Conservation (phyloP, 1,140 invertebrate species). For the Drosophila nikananu region DNA sequence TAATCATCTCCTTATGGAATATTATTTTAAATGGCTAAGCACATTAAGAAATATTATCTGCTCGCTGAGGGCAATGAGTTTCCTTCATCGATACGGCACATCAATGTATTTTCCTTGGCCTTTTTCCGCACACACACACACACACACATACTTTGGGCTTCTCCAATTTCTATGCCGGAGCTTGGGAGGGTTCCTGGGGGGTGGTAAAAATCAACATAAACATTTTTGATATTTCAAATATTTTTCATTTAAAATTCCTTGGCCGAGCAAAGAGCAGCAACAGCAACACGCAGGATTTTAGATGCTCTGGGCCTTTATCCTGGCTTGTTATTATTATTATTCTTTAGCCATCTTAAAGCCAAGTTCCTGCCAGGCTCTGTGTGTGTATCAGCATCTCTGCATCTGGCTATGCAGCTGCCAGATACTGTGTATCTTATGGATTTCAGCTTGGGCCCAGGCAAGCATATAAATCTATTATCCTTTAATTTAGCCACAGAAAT, state of each 20-base stretch:
- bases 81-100: neutral
- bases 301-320: constrained; percentile 32
- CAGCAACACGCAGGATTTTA: constrained; percentile 17
- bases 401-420: constrained; percentile 28
- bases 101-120: neutral
- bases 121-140: neutral
- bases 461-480: constrained; percentile 79
- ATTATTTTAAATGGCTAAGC: neutral
- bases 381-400: constrained; percentile 26
- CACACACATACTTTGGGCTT: neutral
- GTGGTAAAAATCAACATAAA: constrained; percentile 56
- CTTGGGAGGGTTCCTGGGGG: too few relatives aligned
- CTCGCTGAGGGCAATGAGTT: neutral
- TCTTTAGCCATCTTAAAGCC: constrained; percentile 20
- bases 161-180: neutral
- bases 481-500: constrained; percentile 77
- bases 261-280: constrained; percentile 1
- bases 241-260: constrained; percentile 72
- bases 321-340: constrained; percentile 57
- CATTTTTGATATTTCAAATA: constrained; percentile 64
- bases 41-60: neutral
- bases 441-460: constrained; percentile 56
- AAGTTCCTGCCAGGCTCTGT: neutral
- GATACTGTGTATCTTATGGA: constrained; percentile 58
- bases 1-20: neutral